Percentiles rank a stretch among this genome's conserved stretches.
phyloP scores from a whole-genome alignment of 2,888 invertebrate species.

The Sabatieria punctata region DNA sequence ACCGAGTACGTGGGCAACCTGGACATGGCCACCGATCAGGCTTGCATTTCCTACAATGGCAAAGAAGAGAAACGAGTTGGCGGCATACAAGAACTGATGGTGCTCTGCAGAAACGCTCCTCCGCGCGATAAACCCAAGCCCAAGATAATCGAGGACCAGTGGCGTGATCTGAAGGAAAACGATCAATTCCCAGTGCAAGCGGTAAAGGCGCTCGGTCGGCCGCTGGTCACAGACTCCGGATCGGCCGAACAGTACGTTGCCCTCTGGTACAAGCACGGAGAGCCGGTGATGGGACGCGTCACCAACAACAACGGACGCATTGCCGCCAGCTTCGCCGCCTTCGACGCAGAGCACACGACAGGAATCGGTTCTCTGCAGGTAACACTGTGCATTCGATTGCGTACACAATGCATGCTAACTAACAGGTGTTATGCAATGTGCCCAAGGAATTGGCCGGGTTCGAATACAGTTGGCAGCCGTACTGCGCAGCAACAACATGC shows the following conservation, averaged over 20 bases:
- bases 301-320: conserved; percentile 24
- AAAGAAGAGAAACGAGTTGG: too few relatives aligned
- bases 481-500: conserved; percentile 17
- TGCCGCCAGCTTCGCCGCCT: conserved; percentile 23
- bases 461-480: conserved; percentile 24
- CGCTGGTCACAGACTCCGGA: conserved; percentile 20
- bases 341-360: conserved; percentile 19
- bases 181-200: neutral
- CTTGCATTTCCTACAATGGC: neutral
- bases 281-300: conserved; percentile 25
- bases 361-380: conserved; percentile 21
- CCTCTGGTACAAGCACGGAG: conserved; percentile 21
- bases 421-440: conserved; percentile 15
- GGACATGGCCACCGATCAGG: neutral
- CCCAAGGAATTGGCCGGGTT: conserved; percentile 23
- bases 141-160: too few relatives aligned
- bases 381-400: too few relatives aligned
- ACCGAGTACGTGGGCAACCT: neutral
- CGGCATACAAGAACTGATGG: too few relatives aligned
- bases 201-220: conserved; percentile 15
- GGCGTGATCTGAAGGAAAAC: too few relatives aligned
- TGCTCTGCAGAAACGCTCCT: too few relatives aligned
- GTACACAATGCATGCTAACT: neutral
- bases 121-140: too few relatives aligned
- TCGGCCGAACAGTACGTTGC: conserved; percentile 24